Conservation (phyloP, 2,888 invertebrate genomes). For the Apamea crenata region DNA sequence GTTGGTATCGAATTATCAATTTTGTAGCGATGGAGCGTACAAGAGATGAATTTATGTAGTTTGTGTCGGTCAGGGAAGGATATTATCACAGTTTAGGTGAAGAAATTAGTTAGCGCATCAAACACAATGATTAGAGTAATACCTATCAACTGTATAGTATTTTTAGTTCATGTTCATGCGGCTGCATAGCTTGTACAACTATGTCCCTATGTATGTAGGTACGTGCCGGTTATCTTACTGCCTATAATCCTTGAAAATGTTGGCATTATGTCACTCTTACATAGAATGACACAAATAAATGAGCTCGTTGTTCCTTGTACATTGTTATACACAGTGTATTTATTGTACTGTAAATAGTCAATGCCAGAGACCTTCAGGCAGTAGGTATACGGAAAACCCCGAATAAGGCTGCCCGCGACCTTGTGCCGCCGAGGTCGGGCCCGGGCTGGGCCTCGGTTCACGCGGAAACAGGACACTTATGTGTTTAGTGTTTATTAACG, state of each 20-base stretch:
- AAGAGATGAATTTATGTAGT: neutral
- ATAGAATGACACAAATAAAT: conserved; percentile 66
- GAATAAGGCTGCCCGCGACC: conserved; percentile 79
- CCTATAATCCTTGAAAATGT: conserved; percentile 66
- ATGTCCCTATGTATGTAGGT: neutral
- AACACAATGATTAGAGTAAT: neutral
- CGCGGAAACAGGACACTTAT: conserved; percentile 77
- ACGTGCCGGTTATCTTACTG: conserved; percentile 56
- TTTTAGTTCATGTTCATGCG: neutral
- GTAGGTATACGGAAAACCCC: conserved; percentile 84
- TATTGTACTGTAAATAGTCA: conserved; percentile 78
- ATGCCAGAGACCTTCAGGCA: conserved; percentile 83
- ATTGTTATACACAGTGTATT: conserved; percentile 67
- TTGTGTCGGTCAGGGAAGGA: neutral
- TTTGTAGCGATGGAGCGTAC: conserved; percentile 7
- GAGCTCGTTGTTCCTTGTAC: conserved; percentile 69
- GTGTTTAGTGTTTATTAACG: conserved; percentile 55
- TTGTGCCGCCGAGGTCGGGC: conserved; percentile 79
- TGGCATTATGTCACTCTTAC: conserved; percentile 65
- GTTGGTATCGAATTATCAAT: conserved; percentile 28
- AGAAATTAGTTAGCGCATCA: neutral
- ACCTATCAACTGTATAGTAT: neutral
- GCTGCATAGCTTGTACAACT: conserved; percentile 2
- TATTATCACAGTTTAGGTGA: neutral
- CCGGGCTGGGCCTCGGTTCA: conserved; percentile 71